Evolutionary conservation across 1,140 invertebrate species (phyloP).

Genomic region (Dufourea novaeangliae): DNA sequence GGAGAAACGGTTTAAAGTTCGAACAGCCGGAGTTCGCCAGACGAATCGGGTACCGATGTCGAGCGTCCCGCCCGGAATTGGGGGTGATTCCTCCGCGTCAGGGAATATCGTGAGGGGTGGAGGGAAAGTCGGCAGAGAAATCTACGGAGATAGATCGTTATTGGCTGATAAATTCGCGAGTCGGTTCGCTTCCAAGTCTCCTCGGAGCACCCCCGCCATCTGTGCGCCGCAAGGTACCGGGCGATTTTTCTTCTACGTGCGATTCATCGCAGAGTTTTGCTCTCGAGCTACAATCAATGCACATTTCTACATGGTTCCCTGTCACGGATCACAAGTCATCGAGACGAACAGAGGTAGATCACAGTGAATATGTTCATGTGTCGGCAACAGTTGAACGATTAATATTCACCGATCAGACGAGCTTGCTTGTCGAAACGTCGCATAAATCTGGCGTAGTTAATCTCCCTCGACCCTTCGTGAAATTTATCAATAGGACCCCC

Average conservation of each 20-base stretch:
- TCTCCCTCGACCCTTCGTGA: neutral
- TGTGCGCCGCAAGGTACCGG: too few relatives aligned
- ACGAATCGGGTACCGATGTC: neutral
- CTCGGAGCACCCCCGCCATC: too few relatives aligned
- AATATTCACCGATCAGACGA: neutral
- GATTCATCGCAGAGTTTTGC: too few relatives aligned
- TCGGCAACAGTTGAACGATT: neutral
- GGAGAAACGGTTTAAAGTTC: neutral
- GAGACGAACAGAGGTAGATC: neutral
- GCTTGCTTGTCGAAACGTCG: neutral
- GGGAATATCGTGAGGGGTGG: neutral
- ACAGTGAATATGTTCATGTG: neutral
- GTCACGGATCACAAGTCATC: too few relatives aligned
- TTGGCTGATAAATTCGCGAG: neutral
- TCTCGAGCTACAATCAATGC: too few relatives aligned
- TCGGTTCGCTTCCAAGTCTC: neutral
- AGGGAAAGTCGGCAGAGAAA: neutral
- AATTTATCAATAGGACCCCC: conserved; percentile 34
- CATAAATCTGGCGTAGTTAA: neutral
- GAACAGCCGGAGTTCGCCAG: neutral
- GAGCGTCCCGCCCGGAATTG: neutral
- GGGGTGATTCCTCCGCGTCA: neutral
- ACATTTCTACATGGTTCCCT: too few relatives aligned
- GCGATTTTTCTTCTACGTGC: too few relatives aligned
- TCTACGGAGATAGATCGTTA: neutral